Conservation (phyloP, 2,797 vertebrate genomes). For the Hydrolagus colliei region DNA sequence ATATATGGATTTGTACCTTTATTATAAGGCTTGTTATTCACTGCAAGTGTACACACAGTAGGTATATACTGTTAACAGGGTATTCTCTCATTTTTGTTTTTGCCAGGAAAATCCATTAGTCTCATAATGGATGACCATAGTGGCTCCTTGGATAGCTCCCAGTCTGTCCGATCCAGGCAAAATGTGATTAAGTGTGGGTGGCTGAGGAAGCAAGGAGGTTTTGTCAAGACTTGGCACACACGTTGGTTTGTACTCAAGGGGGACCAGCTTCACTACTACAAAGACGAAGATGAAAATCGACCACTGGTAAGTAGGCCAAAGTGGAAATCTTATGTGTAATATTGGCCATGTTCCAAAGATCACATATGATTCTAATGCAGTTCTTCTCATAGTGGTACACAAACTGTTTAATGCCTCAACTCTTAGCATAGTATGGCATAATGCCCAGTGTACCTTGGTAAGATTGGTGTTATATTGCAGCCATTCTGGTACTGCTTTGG, state of each 20-base stretch:
- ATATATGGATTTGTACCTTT: slow-evolving; percentile 32
- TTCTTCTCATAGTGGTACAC: not conserved
- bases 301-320: slow-evolving; percentile 72
- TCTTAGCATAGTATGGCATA: not conserved
- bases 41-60: not conserved
- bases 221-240: slow-evolving; percentile 96
- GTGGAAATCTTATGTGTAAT: slow-evolving; percentile 1
- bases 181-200: slow-evolving; percentile 76
- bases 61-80: not conserved
- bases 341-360: not conserved
- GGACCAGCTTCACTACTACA: slow-evolving; percentile 89
- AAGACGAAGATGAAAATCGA: slow-evolving; percentile 94
- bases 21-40: not conserved
- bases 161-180: slow-evolving; percentile 50
- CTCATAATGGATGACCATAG: slow-evolving; percentile 75
- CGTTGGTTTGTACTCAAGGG: slow-evolving; percentile 97
- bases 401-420: not conserved
- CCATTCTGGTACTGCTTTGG: not conserved
- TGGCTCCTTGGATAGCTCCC: slow-evolving; percentile 55
- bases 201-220: slow-evolving; percentile 95
- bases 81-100: slow-evolving; percentile 33
- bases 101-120: slow-evolving; percentile 49
- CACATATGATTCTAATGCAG: not conserved
- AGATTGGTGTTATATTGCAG: not conserved
- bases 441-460: too few relatives aligned